A percentile compares a stretch with the other conserved stretches of the same genome.
phyloP scores from a whole-genome alignment of 2,888 invertebrate species.

The Vannuccia rotundouncinata region DNA sequence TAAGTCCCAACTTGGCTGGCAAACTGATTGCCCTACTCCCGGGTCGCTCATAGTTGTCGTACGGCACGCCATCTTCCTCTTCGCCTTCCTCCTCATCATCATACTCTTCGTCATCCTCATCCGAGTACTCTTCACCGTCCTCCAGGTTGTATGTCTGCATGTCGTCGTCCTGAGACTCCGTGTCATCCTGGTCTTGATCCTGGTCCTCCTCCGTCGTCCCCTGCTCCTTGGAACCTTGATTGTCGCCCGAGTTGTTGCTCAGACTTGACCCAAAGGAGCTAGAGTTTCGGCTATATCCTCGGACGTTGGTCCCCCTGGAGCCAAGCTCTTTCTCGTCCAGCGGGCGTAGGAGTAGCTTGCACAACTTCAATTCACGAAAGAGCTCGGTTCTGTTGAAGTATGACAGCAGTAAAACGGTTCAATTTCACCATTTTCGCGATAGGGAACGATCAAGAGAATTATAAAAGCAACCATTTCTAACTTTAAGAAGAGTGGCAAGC shows the following conservation, averaged over 20 bases:
- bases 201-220: background rate
- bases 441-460: background rate
- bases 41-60: conserved; percentile 51
- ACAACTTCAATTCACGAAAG: conserved; percentile 55
- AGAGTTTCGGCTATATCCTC: conserved; percentile 50
- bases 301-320: conserved; percentile 44
- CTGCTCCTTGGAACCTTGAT: background rate
- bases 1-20: conserved; percentile 45
- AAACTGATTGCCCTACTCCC: conserved; percentile 53
- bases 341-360: conserved; percentile 52
- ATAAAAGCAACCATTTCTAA: conserved; percentile 39
- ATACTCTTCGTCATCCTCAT: conserved; percentile 47
- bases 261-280: conserved; percentile 49
- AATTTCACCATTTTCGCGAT: background rate
- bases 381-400: conserved; percentile 42
- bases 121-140: conserved; percentile 40
- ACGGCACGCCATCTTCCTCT: conserved; percentile 40
- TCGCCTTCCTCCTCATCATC: conserved; percentile 43
- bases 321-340: conserved; percentile 50
- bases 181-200: background rate
- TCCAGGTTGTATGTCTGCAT: conserved; percentile 1
- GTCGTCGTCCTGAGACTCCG: background rate
- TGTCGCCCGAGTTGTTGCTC: conserved; percentile 48
- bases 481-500: conserved; percentile 54
- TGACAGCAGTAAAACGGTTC: background rate